These are phyloP conservation scores for Chaetogeoica ovagalla DNA, from an alignment of 2,888 invertebrate species.

Conservation along the genomic window DNA sequence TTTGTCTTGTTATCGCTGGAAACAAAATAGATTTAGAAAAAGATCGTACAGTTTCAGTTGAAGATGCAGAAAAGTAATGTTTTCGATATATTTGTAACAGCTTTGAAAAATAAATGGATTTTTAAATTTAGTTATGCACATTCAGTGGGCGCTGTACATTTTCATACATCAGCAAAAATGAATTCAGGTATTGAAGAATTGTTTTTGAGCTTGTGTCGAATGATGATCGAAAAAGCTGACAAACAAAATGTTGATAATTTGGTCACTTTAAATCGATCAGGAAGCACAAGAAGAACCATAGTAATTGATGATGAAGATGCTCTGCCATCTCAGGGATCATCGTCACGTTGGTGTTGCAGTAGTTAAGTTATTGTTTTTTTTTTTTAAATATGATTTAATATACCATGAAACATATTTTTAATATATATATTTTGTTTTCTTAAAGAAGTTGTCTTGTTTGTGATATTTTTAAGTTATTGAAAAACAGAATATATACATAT, in stretches of 20 bases:
- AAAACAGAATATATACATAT: constrained; percentile 13
- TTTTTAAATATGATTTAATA: constrained; percentile 1
- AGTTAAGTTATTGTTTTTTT: constrained; percentile 9
- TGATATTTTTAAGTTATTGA: constrained; percentile 43
- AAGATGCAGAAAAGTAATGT: constrained; percentile 83
- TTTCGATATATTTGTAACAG: neutral
- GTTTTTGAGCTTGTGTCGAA: constrained; percentile 79
- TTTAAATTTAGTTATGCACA: constrained; percentile 74
- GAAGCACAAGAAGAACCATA: constrained; percentile 61
- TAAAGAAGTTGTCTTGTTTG: constrained; percentile 13
- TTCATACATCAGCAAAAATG: constrained; percentile 89
- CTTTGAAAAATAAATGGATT: neutral
- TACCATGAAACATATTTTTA: constrained; percentile 12
- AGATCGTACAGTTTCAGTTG: constrained; percentile 79
- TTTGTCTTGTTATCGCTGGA: constrained; percentile 90
- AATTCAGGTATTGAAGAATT: constrained; percentile 90
- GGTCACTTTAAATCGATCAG: constrained; percentile 59
- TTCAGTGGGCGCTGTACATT: constrained; percentile 89
- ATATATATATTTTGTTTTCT: constrained; percentile 13
- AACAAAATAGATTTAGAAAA: constrained; percentile 96
- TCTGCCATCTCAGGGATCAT: constrained; percentile 2
- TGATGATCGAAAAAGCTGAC: constrained; percentile 67
- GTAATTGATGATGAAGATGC: constrained; percentile 59
- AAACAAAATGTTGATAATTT: constrained; percentile 58
- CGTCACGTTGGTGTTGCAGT: constrained; percentile 48